phyloP scores from a whole-genome alignment of 2,113 vertebrate genomes.

The Perca schrenkii region DNA sequence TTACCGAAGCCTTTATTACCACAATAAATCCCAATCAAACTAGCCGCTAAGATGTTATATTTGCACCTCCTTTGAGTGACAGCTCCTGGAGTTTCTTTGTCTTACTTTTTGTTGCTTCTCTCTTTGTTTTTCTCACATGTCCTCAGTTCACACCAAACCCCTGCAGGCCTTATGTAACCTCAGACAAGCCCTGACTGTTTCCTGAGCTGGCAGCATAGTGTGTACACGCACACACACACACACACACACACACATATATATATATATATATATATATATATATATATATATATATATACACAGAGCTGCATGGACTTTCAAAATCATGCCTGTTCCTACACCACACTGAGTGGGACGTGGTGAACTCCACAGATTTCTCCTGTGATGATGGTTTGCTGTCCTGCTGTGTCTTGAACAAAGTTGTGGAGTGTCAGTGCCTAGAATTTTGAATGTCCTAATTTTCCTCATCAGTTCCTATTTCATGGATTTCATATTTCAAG shows the following conservation, averaged over 20 bases:
- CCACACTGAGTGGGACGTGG: neutral
- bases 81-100: conserved; percentile 18
- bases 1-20: neutral
- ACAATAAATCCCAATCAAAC: neutral
- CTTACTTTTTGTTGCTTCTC: conserved; percentile 17
- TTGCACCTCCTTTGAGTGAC: neutral
- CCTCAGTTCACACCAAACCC: conserved; percentile 39
- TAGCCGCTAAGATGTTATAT: neutral
- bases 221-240: conserved; percentile 1
- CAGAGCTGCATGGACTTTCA: conserved; percentile 3
- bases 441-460: neutral
- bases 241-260: neutral
- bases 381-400: neutral
- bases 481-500: neutral
- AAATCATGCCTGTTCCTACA: neutral
- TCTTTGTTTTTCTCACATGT: conserved; percentile 27
- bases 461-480: neutral
- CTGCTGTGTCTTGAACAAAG: neutral
- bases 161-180: conserved; percentile 50
- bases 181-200: conserved; percentile 29
- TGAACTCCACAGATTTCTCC: neutral
- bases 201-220: conserved; percentile 1
- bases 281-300: conserved; percentile 1
- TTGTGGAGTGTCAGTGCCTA: neutral
- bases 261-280: neutral